These are phyloP conservation scores for Hemibagrus guttatus DNA, from an alignment of 2,797 vertebrate species.

Conservation along the genomic window DNA sequence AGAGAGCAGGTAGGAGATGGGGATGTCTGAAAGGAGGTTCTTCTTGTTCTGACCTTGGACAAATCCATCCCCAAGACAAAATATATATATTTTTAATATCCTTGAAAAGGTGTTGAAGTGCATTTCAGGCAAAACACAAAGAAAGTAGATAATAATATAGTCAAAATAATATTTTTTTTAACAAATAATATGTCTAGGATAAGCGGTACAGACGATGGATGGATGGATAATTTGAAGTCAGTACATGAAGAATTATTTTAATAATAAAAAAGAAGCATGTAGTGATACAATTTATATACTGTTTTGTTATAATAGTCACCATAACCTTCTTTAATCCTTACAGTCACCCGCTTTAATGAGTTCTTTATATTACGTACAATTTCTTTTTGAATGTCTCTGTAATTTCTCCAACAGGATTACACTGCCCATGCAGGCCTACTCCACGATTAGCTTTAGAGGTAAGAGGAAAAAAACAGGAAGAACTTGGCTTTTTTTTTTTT, in stretches of 20 bases:
- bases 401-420: conserved; percentile 76
- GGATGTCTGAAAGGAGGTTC: not conserved
- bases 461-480: conserved; percentile 46
- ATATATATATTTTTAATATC: not conserved
- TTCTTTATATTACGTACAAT: not conserved
- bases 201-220: too few relatives aligned
- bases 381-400: not conserved
- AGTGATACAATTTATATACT: not conserved
- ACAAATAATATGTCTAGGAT: too few relatives aligned
- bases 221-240: too few relatives aligned
- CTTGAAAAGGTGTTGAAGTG: not conserved
- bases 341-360: not conserved
- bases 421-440: conserved; percentile 85
- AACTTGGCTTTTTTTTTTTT: not conserved
- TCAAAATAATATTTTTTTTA: too few relatives aligned
- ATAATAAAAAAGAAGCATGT: not conserved
- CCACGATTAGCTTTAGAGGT: conserved; percentile 88
- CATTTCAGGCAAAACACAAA: not conserved
- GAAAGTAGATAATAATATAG: not conserved
- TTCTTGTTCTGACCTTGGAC: not conserved
- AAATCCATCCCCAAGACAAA: not conserved
- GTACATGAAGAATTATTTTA: not conserved
- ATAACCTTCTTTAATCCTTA: not conserved
- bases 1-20: conserved; percentile 84
- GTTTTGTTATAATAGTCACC: not conserved